Evolutionary conservation across 2,113 vertebrate genomes (phyloP), one percentile per base, ranked within the genome.

Genomic region (Boulengeromyrus knoepffleri): DNA sequence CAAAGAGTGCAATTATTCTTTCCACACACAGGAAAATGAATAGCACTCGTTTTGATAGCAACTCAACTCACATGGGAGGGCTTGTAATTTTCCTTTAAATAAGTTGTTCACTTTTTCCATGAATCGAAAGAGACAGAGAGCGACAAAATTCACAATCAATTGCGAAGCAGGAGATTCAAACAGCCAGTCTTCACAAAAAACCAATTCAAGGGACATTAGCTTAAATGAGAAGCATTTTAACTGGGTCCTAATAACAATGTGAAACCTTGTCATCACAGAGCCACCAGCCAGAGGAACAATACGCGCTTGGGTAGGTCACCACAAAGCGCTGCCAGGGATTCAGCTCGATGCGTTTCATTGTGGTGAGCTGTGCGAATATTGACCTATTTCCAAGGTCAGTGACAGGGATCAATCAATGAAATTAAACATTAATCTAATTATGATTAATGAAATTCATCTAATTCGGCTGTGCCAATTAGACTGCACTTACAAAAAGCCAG

Each of bases 191-290:
- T 70, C 4, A 27, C 31, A 45, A 66, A 53, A 85, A 42, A 56
- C n/a, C 39, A 88, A 56, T 56, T 47, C 58, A 88, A 90, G 70
- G 66, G 45, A 52, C 89, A 90, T 90, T 92, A 88, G 47, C 90
- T 90, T 88, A 53, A 90, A 87, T 58, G 80, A 47, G 66, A 88
- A 53, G 87, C 45, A 1, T 74, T 88, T 88, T 90, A 89, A 90
- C 88, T 89, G 52, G 8, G 7, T 62, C 45, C 74, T 89, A 89
- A 92, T 91, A 91, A 89, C 47, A 89, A 89, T 50, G n/a, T 19
- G 50, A 62, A 84, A 80, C 70, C 12, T 27, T 36, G 13, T 47
- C 39, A 85, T 89, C 80, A 58, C 50, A 62, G 52, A 42, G 24
- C 89, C 24, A 24, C 52, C 19, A 58, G 84, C 39, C 50, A 17